Base-by-base conservation (phyloP, 2,113 vertebrate genomes). In the Perognathus longimembris region DNA sequence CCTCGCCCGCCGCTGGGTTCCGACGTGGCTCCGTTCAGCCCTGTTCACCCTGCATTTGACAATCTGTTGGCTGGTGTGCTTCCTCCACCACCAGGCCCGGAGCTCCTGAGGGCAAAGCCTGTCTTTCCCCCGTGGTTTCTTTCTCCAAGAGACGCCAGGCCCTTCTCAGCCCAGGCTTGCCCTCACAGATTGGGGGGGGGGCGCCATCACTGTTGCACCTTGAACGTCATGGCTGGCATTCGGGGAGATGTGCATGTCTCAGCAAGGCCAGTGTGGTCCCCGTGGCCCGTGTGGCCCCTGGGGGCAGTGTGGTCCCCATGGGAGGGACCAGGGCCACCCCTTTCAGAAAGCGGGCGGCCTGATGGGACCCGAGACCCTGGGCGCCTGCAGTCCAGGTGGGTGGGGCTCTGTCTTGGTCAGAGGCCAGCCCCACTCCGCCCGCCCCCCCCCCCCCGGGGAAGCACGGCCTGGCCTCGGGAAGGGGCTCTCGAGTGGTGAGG, bases 201-300 rank as follows among this genome's bases (percentile, higher is more conserved):
- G 38, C 28, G 30, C 28, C 30, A n/a, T 40, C 40, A 40, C 2
- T 7, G 1, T 5, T 1, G 3, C 21, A 12, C 8, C 0, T 40
- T 36, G 0, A 20, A 40, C 40, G 8, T 17, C 4, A 8, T 10
- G 57, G 59, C 10, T 9, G 7, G 26, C 28, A 28, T 3, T 54
- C 1, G 14, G 45, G 26, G n/a, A 3, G 26, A 15, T 7, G 45
- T 1, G 21, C n/a, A n/a, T n/a, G n/a, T n/a, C 15, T 4, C 1
- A n/a, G 42, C 45, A 70, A 79, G 88, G 67, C 28, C 66, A 11
- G 83, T 0, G 45, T 1, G 1, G 14, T 28, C 85, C 28, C 71
- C 71, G 14, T 38, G 21, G 26, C n/a, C n/a, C n/a, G n/a, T n/a
- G n/a, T n/a, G n/a, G n/a, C n/a, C n/a, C n/a, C n/a, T n/a, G n/a